Percentiles rank a stretch among this genome's conserved stretches.
Evolutionary conservation across 2,113 vertebrate genomes (phyloP).

Genomic region (Forbesichthys agassizii): DNA sequence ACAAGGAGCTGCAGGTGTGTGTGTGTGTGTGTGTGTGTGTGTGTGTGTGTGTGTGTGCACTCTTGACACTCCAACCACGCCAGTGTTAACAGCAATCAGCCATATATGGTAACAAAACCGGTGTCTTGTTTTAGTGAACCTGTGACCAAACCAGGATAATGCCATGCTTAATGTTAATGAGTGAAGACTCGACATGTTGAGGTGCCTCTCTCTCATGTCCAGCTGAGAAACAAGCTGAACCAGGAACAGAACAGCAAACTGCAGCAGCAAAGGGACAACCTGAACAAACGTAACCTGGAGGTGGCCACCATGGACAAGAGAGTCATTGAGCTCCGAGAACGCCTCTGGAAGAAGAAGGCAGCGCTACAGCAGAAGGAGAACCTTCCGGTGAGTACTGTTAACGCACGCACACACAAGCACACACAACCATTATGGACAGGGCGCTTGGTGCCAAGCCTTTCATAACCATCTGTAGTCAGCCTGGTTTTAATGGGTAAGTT

Average conservation of each 20-base stretch:
- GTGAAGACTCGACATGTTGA: too few relatives aligned
- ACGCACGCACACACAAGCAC: neutral
- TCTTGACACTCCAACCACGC: neutral
- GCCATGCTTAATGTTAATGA: too few relatives aligned
- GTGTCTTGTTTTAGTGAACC: neutral
- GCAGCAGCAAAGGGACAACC: conserved; percentile 93
- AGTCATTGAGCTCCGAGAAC: conserved; percentile 91
- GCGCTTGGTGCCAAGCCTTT: too few relatives aligned
- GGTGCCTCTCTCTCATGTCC: neutral
- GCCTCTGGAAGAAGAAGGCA: conserved; percentile 98
- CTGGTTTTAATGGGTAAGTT: too few relatives aligned
- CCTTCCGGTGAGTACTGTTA: conserved; percentile 82
- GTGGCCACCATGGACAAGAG: conserved; percentile 94
- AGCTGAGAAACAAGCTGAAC: conserved; percentile 91
- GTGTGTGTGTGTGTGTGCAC: neutral
- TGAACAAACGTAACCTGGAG: conserved; percentile 95
- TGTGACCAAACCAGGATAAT: too few relatives aligned
- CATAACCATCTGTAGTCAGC: too few relatives aligned
- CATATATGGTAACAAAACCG: too few relatives aligned
- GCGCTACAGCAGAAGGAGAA: conserved; percentile 95
- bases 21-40: conserved; percentile 2
- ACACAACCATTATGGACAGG: too few relatives aligned
- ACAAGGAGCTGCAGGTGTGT: conserved; percentile 94
- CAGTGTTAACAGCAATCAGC: too few relatives aligned
- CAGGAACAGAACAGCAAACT: conserved; percentile 95